Evolutionary conservation across 2,113 vertebrate genomes (phyloP).

Genomic region (Stercorarius parasiticus): DNA sequence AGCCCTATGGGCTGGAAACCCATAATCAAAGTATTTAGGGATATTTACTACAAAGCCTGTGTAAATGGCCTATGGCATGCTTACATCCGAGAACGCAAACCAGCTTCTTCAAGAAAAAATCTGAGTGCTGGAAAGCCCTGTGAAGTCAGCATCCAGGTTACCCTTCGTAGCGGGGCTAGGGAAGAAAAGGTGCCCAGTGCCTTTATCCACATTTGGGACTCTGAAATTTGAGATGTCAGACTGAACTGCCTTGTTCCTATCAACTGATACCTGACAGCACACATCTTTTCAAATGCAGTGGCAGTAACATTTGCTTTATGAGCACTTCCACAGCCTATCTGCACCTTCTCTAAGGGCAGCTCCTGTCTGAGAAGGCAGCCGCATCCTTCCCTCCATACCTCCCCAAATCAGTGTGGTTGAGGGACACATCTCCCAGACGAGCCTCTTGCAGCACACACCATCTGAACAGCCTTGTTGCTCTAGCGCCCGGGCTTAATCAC

Average conservation of each 20-base stretch:
- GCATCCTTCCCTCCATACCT: background rate
- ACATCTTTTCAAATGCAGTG: background rate
- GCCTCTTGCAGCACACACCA: background rate
- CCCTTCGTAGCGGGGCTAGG: background rate
- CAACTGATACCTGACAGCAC: background rate
- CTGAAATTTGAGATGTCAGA: background rate
- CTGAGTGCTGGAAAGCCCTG: background rate
- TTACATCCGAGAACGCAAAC: background rate
- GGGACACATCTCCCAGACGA: background rate
- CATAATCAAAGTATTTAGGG: background rate
- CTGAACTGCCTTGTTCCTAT: background rate
- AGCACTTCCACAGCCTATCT: background rate
- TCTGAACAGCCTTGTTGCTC: background rate
- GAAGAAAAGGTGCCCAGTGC: background rate
- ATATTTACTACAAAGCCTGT: background rate
- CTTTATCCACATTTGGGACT: background rate
- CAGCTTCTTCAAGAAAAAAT: background rate
- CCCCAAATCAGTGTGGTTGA: background rate
- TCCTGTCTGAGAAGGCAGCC: background rate
- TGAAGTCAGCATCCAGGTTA: background rate
- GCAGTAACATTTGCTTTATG: background rate
- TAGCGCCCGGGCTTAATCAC: background rate
- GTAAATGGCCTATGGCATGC: background rate
- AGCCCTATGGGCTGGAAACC: background rate
- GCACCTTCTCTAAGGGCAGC: background rate